Base-by-base conservation (phyloP, 2,888 invertebrate species). In the Dioctria rufipes region DNA sequence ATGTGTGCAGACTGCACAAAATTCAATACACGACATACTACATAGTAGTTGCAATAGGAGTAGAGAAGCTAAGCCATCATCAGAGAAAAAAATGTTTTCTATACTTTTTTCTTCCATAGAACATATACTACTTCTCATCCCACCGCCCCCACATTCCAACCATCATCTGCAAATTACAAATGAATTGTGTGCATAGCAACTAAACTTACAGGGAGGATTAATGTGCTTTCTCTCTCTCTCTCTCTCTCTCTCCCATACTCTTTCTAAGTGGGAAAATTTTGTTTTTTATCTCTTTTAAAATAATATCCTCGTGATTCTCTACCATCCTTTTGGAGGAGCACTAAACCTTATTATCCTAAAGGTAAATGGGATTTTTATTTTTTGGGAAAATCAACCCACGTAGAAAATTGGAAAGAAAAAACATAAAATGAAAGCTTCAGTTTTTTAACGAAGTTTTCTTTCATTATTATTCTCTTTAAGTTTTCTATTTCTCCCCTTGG, bases 341-440 rank as follows among this genome's bases (percentile, higher is more conserved):
- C 69, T 37, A 6, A 25, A n/a, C 6, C 42, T 42, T 8, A 13
- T 54, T 25, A 25, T 13, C 60, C 73, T 73, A 39, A 73, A 73
- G 73, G 73, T 73, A 13, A 73, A 73, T 11, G 77, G 37, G 49
- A 51, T 37, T 63, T 25, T 25, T 63, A 63, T 71, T 75, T 77
- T 77, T 77, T 77, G 43, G 61, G 51, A 13, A 37, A 63, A 46
- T 77, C n/a, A 63, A 61, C 13, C 77, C 37, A 42, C 63, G 54
- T 63, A 63, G 63, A 77, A 63, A 63, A 77, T 46, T 39, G 63
- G 37, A 61, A 61, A 6, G 6, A n/a, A 11, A 61, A 61, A 61
- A 77, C 63, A 61, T 46, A 25, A 49, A 25, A 9, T 11, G 37
- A 77, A 37, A 63, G 40, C 77, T 77, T 63, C 13, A 11, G 46